Evolutionary conservation across 1,140 invertebrate species (phyloP), one percentile per base, ranked within the genome.

Genomic region (Mamestra configurata): DNA sequence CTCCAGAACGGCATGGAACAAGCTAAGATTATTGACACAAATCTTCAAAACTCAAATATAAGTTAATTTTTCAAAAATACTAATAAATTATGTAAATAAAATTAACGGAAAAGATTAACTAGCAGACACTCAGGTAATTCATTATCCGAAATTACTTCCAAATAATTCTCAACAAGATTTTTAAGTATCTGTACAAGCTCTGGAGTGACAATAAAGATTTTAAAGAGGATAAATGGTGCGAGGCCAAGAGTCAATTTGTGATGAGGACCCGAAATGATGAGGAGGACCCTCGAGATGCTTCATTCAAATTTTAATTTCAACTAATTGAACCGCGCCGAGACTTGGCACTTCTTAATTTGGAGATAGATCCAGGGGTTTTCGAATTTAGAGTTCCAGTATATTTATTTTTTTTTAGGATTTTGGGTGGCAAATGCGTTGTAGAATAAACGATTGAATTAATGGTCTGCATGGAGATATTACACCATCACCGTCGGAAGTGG

Each of bases 161-260:
- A 46, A 71, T 71, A 46, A 49, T 5, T 49, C 66, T 49, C 66
- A 51, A 51, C 66, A 31, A 27, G 40, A 73, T 73, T 55, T 73
- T 40, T 66, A 66, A 66, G 61, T 66, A 40, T 40, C 35, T n/a
- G n/a, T 71, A 73, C 15, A 53, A 35, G 35, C 15, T 55, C 31
- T n/a, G 71, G 27, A 73, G 71, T 73, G 71, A 73, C 71, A 73
- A 57, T 73, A 73, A 73, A 73, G 51, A 37, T 73, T 73, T 51
- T 18, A 55, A 51, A 55, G 51, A 27, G 43, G 66, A 49, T 73
- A 7, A 57, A 73, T 73, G 71, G 71, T 73, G 31, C 51, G 51
- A 31, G 51, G 31, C 71, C 71, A 73, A 73, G 71, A 73, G 71
- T 73, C 71, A 73, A 73, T 73, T 57, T 73, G 51, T 57, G 49